Evolutionary conservation across 35 echinoderm and acorn worm genomes (phyloP).

Genomic region (Heliocidaris erythrogramma): DNA sequence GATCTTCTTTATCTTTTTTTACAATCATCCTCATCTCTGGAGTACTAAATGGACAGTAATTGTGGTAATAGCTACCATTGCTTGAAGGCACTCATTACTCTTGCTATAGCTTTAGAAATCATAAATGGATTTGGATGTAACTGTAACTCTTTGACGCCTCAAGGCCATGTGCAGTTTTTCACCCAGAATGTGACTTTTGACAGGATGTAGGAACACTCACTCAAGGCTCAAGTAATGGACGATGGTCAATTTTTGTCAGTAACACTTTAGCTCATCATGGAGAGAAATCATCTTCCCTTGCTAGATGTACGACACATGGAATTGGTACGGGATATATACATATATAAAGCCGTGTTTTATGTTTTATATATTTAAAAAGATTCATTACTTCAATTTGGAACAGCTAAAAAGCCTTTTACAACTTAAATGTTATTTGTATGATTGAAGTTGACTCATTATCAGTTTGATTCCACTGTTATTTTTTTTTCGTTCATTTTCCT

Average conservation of each 20-base stretch:
- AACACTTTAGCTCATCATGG: not conserved
- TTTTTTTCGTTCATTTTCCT: too few species aligned
- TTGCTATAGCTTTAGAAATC: not conserved
- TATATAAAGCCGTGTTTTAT: not conserved
- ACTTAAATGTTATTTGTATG: too few species aligned
- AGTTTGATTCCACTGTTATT: too few species aligned
- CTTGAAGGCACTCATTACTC: not conserved
- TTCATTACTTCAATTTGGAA: too few species aligned
- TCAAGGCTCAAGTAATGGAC: not conserved
- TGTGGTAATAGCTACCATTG: not conserved
- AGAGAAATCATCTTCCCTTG: not conserved
- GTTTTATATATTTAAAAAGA: too few species aligned
- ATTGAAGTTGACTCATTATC: too few species aligned
- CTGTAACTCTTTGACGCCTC: not conserved
- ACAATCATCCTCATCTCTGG: not conserved
- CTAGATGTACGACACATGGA: not conserved
- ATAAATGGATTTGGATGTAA: constrained; percentile 11
- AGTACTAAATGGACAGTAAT: not conserved
- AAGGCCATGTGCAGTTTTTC: not conserved
- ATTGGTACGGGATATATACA: not conserved
- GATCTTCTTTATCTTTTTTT: not conserved
- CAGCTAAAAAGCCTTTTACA: too few species aligned
- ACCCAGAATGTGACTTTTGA: not conserved
- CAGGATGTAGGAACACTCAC: not conserved
- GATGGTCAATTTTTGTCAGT: not conserved